A percentile compares a stretch with the other conserved stretches of the same genome.
phyloP scores from a whole-genome alignment of 1,140 invertebrate species.

The Plutomurus gul region DNA sequence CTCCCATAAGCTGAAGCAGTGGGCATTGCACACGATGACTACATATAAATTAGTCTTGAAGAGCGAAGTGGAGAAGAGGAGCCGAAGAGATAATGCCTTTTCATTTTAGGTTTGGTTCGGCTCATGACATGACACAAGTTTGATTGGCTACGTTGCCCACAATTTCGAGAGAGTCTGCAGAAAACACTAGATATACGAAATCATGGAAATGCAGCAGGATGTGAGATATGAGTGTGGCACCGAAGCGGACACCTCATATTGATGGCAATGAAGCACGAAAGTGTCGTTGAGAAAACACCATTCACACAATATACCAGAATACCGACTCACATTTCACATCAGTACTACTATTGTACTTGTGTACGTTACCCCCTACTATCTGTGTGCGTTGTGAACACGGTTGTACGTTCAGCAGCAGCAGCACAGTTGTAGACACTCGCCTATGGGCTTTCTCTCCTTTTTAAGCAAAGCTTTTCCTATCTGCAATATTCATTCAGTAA shows the following conservation, averaged over 20 bases:
- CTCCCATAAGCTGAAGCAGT: too few relatives aligned
- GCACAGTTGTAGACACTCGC: background rate
- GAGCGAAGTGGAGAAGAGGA: background rate
- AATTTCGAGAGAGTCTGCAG: background rate
- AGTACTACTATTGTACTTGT: background rate
- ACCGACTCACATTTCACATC: background rate
- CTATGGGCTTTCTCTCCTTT: conserved; percentile 14
- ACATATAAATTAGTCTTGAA: background rate
- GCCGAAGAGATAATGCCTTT: conserved; percentile 4
- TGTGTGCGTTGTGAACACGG: background rate
- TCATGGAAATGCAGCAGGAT: conserved; percentile 31
- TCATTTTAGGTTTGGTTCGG: conserved; percentile 28
- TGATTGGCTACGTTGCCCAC: conserved; percentile 26
- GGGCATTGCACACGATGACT: background rate
- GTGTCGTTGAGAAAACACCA: conserved; percentile 49
- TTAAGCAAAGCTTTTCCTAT: background rate
- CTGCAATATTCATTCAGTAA: background rate
- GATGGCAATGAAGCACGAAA: conserved; percentile 50
- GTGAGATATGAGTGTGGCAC: conserved; percentile 43
- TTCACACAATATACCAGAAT: conserved; percentile 18
- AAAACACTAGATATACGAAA: conserved; percentile 5
- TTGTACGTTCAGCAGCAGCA: background rate
- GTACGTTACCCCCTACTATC: too few relatives aligned
- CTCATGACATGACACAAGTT: conserved; percentile 24
- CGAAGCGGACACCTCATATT: conserved; percentile 40